A percentile compares a stretch with the other conserved stretches of the same genome.
Conservation (phyloP, 1,140 invertebrate species). For the Anastrepha ludens region DNA sequence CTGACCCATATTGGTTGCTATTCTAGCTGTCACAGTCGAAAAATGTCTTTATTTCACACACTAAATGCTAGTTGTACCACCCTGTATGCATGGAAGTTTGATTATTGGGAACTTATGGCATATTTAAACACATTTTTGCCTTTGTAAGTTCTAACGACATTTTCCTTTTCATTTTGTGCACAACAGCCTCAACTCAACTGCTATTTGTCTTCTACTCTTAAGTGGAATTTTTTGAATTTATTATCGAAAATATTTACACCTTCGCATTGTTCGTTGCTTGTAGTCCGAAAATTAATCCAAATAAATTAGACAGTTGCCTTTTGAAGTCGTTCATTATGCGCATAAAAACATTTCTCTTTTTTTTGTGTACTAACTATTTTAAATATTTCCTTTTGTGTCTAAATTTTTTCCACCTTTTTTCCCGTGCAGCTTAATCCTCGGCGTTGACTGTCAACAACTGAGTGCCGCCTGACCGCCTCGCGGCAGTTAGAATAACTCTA, state of each 20-base stretch:
- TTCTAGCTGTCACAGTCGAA: too few species aligned
- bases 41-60: too few species aligned
- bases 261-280: conserved; percentile 42
- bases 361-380: too few species aligned
- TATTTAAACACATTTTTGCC: too few species aligned
- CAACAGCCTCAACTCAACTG: background rate
- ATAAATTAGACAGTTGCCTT: conserved; percentile 49
- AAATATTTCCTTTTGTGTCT: background rate
- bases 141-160: background rate
- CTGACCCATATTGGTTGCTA: too few species aligned
- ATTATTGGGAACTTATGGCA: too few species aligned
- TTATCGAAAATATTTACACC: conserved; percentile 51
- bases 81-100: too few species aligned
- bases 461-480: conserved; percentile 24
- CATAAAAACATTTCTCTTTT: background rate
- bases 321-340: conserved; percentile 30
- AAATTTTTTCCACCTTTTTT: conserved; percentile 9
- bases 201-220: background rate
- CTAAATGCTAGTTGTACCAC: too few species aligned
- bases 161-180: background rate
- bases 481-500: conserved; percentile 15
- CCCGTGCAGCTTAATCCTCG: background rate
- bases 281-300: conserved; percentile 35
- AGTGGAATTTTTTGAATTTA: conserved; percentile 1
- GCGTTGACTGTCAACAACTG: conserved; percentile 49